Conservation (phyloP, 2,113 vertebrate species). For the Pelecanoides urinatrix region DNA sequence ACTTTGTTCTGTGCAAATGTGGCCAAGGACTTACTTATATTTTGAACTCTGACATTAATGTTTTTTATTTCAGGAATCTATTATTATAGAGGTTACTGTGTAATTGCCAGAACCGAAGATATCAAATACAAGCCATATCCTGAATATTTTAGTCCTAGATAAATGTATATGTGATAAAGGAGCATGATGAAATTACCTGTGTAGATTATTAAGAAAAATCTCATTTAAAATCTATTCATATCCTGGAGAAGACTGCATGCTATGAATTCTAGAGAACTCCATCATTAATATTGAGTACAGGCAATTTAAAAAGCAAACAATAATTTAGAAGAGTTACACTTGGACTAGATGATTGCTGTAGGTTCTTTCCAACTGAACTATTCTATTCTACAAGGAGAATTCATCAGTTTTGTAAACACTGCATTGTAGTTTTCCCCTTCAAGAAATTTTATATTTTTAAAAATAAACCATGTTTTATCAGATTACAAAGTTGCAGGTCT, state of each 20-base stretch:
- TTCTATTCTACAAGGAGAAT: not conserved
- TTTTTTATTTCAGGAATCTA: not conserved
- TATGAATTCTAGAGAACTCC: not conserved
- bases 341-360: not conserved
- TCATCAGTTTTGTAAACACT: not conserved
- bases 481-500: not conserved
- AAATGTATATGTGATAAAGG: not conserved
- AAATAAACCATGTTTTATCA: not conserved
- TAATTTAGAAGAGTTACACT: not conserved
- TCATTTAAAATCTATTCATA: not conserved
- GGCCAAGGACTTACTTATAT: not conserved
- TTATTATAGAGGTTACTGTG: not conserved
- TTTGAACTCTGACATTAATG: not conserved
- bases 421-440: not conserved
- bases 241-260: not conserved
- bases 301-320: not conserved
- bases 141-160: not conserved
- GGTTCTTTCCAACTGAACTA: not conserved
- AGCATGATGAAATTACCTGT: not conserved
- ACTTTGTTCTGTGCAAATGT: not conserved
- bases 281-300: not conserved
- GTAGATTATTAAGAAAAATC: not conserved
- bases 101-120: not conserved
- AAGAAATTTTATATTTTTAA: not conserved
- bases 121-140: not conserved